Evolutionary conservation across 2,113 vertebrate genomes (phyloP), one percentile per base, ranked within the genome.

Genomic region (Dolichallabes microphthalmus): DNA sequence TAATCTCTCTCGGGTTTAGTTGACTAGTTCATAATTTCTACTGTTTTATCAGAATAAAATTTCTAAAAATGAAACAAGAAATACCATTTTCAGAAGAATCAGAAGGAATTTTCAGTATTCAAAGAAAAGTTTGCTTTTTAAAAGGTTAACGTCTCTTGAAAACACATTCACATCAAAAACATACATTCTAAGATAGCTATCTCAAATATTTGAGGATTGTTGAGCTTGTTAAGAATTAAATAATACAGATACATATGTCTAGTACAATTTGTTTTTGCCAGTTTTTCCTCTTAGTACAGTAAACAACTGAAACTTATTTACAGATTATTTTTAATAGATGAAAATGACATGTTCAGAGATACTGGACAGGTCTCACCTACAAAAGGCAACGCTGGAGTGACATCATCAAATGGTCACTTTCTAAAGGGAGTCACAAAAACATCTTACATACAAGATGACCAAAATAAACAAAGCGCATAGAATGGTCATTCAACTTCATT

Each of bases 241-340:
- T 22, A 35, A 17, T 0, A 27, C 30, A 12, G 45, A n/a, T 57
- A 4, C 9, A 4, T 8, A 45, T 39, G 39, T n/a, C 3, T 60
- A 45, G 25, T 11, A n/a, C 19, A 15, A 64, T 63, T 63, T 17
- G 11, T 45, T 63, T 6, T 63, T 9, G 45, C 45, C 45, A 45
- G 45, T 45, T 45, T 45, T 45, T 45, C 45, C 64, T 52, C 20
- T 60, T 20, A 79, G 19, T 80, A 19, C 19, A 80, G 60, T 52
- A 45, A 64, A 80, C 58, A 80, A 63, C 25, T 15, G 13, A 80
- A n/a, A 8, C 25, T 39, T 80, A 5, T 80, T 20, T n/a, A 80
- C 78, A 81, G 39, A 81, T 50, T 50, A 22, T 50, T 80, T 63
- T 81, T 64, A 81, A 81, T 81, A 25, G 58, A 27, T 50, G 19